Evolutionary conservation across 1,140 invertebrate genomes (phyloP), one percentile per base, ranked within the genome.

Genomic region (Papilio aristodemus): DNA sequence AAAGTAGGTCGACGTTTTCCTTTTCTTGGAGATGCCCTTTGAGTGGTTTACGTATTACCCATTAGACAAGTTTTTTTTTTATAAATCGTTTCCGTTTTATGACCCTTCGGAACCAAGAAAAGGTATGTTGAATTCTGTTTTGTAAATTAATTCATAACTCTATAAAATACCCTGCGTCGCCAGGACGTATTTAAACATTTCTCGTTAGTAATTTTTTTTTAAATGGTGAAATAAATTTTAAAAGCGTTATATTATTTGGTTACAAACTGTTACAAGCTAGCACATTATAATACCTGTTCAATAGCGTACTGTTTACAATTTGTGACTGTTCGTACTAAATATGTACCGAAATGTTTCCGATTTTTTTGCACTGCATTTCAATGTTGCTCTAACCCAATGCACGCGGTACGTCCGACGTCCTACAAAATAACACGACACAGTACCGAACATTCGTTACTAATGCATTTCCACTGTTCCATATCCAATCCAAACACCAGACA

Each of bases 1-100:
- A 70, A 75, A 75, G 68, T 79, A 68, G 75, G 72, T 64, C 76
- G 73, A 67, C 70, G 69, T 73, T 73, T 75, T 73, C 41, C 62
- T 72, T 73, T 71, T 71, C 69, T 70, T 68, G 54, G 38, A 63
- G 60, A 46, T 17, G 57, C 69, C 46, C 8, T 74, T 73, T 72
- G 54, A 71, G 41, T 67, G 70, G 58, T 71, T 74, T 69, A 71
- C 62, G 72, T 43, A 70, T n/a, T n/a, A n/a, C n/a, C 19, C 27
- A 19, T 38, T 60, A 67, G 62, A 68, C 62, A 67, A 58, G 39
- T 39, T n/a, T 57, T 50, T 68, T 39, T 70, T 50, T 50, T 14
- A 19, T 50, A 50, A 50, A 46, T 50, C 43, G 8, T 17, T 50
- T 32, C 9, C 9, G 13, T 50, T 22, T 50, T 17, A 14, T 39